Percentiles rank a stretch among this genome's conserved stretches.
phyloP scores from a whole-genome alignment of 2,113 vertebrate species.

The Herpailurus yagouaroundi region DNA sequence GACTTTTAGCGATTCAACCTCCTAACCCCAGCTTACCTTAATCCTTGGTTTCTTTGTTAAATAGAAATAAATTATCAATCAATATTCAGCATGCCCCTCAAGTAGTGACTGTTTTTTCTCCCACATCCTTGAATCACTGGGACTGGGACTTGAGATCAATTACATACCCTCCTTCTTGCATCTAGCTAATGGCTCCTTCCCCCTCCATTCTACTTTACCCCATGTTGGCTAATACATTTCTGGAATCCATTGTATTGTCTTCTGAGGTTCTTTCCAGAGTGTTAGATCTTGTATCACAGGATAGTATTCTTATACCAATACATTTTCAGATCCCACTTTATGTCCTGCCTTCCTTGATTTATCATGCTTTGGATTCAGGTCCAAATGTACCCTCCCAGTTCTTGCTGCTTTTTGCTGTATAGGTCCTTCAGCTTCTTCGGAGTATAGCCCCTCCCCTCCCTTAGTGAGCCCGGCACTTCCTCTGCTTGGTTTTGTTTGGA shows the following conservation, averaged over 20 bases:
- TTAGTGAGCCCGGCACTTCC: not conserved
- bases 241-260: not conserved
- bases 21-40: not conserved
- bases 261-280: not conserved
- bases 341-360: not conserved
- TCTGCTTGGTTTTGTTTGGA: not conserved
- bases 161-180: not conserved
- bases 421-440: not conserved
- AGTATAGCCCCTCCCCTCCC: not conserved
- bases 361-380: not conserved
- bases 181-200: not conserved
- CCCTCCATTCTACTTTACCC: not conserved
- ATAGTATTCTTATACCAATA: not conserved
- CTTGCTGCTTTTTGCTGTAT: not conserved
- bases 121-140: not conserved
- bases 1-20: not conserved
- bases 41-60: not conserved
- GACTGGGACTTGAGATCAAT: not conserved
- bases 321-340: not conserved
- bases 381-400: not conserved
- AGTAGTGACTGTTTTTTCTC: not conserved
- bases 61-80: not conserved
- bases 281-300: not conserved
- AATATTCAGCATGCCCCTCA: not conserved
- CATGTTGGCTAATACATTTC: not conserved